These are phyloP conservation scores for Ochlodes sylvanus DNA, from an alignment of 2,888 invertebrate species.

Conservation along the genomic window DNA sequence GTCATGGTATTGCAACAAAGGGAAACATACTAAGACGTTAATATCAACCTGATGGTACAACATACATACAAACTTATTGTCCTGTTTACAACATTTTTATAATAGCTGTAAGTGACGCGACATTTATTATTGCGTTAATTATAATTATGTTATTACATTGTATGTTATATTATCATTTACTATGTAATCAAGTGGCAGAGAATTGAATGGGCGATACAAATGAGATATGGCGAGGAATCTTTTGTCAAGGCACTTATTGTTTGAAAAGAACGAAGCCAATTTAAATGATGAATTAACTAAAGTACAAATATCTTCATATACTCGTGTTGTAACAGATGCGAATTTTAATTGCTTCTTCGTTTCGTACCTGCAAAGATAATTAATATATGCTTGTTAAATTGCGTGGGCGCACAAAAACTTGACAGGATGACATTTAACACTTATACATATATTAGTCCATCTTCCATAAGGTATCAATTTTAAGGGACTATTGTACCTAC, in stretches of 20 bases:
- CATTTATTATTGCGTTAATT: conserved; percentile 47
- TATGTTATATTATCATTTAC: conserved; percentile 33
- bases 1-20: too few species aligned
- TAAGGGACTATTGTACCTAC: too few species aligned
- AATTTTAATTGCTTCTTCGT: too few species aligned
- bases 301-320: neutral
- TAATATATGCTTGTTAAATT: too few species aligned
- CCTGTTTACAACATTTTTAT: conserved; percentile 20
- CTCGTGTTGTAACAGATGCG: too few species aligned
- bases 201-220: conserved; percentile 12
- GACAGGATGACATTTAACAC: too few species aligned
- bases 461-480: too few species aligned
- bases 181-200: conserved; percentile 51
- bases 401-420: too few species aligned
- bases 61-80: neutral
- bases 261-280: neutral
- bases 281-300: neutral
- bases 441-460: too few species aligned
- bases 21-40: too few species aligned
- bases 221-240: neutral
- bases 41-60: too few species aligned
- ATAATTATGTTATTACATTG: conserved; percentile 46
- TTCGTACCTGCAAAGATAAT: too few species aligned
- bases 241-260: neutral
- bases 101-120: conserved; percentile 37